Evolutionary conservation across 2,797 vertebrate genomes (phyloP), one percentile per base, ranked within the genome.

Genomic region (Xenentodon cancila): DNA sequence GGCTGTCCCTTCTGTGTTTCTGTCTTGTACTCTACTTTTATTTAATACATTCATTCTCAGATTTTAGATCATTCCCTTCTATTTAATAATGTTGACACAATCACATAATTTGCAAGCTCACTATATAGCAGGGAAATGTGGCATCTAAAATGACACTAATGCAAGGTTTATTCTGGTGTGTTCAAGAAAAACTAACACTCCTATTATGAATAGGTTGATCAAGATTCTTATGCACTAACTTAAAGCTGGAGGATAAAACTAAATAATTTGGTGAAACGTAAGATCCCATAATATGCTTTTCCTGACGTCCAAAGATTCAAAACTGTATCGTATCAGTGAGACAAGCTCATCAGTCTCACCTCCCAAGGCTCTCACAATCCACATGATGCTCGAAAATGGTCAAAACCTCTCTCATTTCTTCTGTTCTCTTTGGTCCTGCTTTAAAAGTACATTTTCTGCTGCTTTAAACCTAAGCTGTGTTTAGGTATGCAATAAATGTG

Each of bases 1-100:
- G 79, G 82, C 73, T 79, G 52, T 53, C 49, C 55, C 52, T 63
- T 73, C 55, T 25, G 1, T 54, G 20, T 32, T 25, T 52, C 19
- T 43, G 16, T 13, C 19, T 58, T 42, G 59, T 9, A 32, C 12
- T 66, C 56, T 58, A 49, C 71, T 74, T 79, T 59, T 73, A 7
- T 46, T 18, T 4, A 20, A 19, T 27, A 19, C 50, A 0, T 64
- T 61, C 60, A 19, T 43, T 19, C 2, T 12, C 46, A 48, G 12
- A 21, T 22, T 15, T 40, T 13, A 40, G 37, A 15, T 40, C 37
- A 40, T 16, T 40, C 37, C 37, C 13, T 40, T 40, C 37, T 1
- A 15, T 15, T 40, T 40, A 13, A 40, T 15, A 40, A 37, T 4
- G 37, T 16, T 15, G 12, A 40, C 37, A 40, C 37, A 40, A 40